These are phyloP conservation scores for Tyrophagus putrescentiae DNA, from an alignment of 1,140 invertebrate species.

Conservation along the genomic window DNA sequence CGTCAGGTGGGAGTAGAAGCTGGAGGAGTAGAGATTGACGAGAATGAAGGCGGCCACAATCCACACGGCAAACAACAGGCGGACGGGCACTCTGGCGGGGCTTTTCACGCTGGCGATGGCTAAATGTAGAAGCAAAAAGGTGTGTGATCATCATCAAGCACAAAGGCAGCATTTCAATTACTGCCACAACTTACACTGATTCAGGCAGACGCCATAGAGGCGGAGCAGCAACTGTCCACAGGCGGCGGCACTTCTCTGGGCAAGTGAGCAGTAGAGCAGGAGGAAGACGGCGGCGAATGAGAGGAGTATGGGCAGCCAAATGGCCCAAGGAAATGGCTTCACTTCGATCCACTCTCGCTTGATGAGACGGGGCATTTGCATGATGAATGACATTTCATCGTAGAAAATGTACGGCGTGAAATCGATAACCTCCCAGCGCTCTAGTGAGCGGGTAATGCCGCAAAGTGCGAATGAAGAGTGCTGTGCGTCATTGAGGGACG, in stretches of 20 bases:
- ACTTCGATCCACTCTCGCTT: not conserved
- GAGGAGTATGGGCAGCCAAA: not conserved
- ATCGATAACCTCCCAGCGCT: not conserved
- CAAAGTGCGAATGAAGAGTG: not conserved
- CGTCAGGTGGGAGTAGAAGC: not conserved
- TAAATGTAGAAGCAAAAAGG: too few relatives aligned
- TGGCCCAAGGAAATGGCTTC: not conserved
- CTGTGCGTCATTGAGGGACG: not conserved
- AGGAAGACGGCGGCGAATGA: not conserved
- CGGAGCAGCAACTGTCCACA: not conserved
- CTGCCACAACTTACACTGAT: conserved; percentile 14
- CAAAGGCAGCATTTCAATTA: too few relatives aligned
- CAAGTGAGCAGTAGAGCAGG: not conserved
- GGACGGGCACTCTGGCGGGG: not conserved
- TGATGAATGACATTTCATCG: not conserved
- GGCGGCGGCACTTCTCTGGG: not conserved
- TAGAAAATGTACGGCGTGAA: not conserved
- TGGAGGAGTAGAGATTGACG: not conserved
- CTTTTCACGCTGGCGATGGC: too few relatives aligned
- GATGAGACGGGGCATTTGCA: not conserved
- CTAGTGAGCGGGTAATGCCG: not conserved
- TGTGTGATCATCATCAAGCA: too few relatives aligned
- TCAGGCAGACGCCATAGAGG: not conserved
- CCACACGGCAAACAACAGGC: not conserved
- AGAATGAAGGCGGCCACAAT: not conserved